Base-by-base conservation (phyloP, 1,140 invertebrate genomes). In the Kradibia gibbosae region DNA sequence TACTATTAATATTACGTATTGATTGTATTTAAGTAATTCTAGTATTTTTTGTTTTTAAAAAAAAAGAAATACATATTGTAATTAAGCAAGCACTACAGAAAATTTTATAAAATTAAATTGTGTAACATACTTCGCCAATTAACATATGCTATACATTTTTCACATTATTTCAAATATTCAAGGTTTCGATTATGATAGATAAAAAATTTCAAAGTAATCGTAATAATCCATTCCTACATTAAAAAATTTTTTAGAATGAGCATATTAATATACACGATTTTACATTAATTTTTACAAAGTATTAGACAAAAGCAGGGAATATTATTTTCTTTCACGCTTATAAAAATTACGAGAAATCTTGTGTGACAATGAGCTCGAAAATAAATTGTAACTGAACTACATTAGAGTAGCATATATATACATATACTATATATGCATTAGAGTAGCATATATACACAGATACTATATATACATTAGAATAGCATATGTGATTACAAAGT, bases 251-350 rank as follows among this genome's bases (percentile, higher is more conserved):
- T 42, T 31, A 31, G n/a, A 70, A 48, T 13, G 71, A 50, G 36
- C 76, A 67, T 36, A 53, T 34, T 15, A 34, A 36, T 70, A 45
- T 62, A 65, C 48, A 55, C 34, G 48, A 72, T 25, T 80, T 62
- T 34, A 57, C 45, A 60, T 39, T 80, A 34, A 1, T 25, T 55
- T 57, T 34, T 31, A 13, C 50, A 50, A 36, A 50, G 34, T 72
- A 55, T 13, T 31, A 31, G 71, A 78, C 65, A 50, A 28, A 45
- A 70, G 48, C 50, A 45, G 8, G 28, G 4, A 17, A 42, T 31
- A 60, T 57, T 81, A 81, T 76, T 81, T 81, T 76, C 22, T 72
- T 53, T 60, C 11, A 11, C 60, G 78, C 42, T 80, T 62, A 80
- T 55, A 65, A 42, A 72, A 74, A 65, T 73, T 53, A 74, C 78